Base-by-base conservation (phyloP, 1,140 invertebrate genomes). In the Acromyrmex heyeri region DNA sequence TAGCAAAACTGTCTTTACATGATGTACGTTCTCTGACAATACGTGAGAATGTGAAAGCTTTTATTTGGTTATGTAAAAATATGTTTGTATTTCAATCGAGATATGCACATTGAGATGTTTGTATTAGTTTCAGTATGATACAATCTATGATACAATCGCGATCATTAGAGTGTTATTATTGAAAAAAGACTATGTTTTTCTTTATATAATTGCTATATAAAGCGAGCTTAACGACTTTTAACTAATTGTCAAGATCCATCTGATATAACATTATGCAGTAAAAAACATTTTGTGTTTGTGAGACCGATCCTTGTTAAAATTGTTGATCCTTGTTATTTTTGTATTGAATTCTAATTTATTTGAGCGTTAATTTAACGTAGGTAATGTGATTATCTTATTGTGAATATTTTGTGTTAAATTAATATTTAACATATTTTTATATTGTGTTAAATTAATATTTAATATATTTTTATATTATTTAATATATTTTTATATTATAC, bases 1-100 rank as follows among this genome's bases (percentile, higher is more conserved):
- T 14, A 16, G 21, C 34, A 38, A 27, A 27, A n/a, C 5, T 78
- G 59, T 50, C 6, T 38, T 1, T 24, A 16, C 12, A 16, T 18
- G 34, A 77, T 12, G 21, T 21, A 27, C 10, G 2, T 48, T 48
- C 38, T 62, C 34, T 55, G 3, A 53, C 16, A 30, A 70, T 53
- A 27, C 34, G 14, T 21, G 30, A 14, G 14, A 2, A 6, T 38
- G 0, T 3, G 30, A 27, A 24, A 34, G 16, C 10, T 76, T 10
- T 59, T 76, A 44, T 76, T 76, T 38, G 18, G 6, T 16, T 12
- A 18, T 57, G 55, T 57, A 57, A 57, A 57, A 57, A 57, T 30
- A 12, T 34, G 21, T 76, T 59, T 61, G 1, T 61, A 27, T 10
- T n/a, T 10, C 0, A 21, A 38, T 57, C 14, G 21, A 76, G 10